Conservation (phyloP, 2,113 vertebrate genomes). For the Catagonus wagneri region DNA sequence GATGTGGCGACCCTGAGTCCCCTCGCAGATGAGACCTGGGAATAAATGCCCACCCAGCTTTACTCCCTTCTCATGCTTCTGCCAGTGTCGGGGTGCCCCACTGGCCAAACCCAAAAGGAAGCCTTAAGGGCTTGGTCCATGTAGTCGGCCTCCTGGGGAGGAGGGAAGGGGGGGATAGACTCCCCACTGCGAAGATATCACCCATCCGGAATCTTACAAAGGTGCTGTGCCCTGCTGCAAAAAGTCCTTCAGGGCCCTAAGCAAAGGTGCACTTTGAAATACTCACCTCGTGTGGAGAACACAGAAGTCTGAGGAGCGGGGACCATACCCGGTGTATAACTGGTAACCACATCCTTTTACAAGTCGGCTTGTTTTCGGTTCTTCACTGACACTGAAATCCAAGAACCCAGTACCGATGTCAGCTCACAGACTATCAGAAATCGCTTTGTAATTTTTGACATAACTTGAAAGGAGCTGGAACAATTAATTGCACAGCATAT, state of each 20-base stretch:
- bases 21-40: no score
- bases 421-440: background rate
- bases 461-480: background rate
- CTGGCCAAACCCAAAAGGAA: background rate
- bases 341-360: background rate
- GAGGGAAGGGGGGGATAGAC: background rate
- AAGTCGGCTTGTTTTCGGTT: background rate
- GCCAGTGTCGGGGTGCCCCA: fast-evolving
- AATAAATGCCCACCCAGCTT: background rate
- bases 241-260: background rate
- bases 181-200: background rate
- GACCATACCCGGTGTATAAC: background rate
- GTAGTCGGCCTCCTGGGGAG: background rate
- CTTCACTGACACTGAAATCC: background rate
- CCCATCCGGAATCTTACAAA: background rate
- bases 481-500: no score
- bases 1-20: background rate
- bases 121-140: fast-evolving
- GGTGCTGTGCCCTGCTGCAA: fast-evolving
- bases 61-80: background rate
- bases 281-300: background rate
- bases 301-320: background rate
- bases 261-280: background rate
- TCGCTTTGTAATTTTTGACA: background rate
- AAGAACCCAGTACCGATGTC: background rate